phyloP scores from a whole-genome alignment of 2,797 vertebrate species.

The Bovichtus variegatus region DNA sequence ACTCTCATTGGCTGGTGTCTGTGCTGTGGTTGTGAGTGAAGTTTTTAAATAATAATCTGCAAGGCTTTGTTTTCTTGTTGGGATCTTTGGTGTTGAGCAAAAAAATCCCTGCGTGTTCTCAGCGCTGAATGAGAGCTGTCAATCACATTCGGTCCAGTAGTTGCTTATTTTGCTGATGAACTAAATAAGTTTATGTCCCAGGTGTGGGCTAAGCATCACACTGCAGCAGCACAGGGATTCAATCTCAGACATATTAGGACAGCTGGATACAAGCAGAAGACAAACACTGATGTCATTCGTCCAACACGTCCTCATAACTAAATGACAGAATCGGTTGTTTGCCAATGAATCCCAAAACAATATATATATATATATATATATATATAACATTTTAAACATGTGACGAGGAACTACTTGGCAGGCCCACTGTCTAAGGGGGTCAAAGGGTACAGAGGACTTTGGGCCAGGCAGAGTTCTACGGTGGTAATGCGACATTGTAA shows the following conservation, averaged over 20 bases:
- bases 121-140: slow-evolving; percentile 2
- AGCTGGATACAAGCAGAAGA: not conserved
- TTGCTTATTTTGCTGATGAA: slow-evolving; percentile 16
- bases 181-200: not conserved
- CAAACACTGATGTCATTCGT: not conserved
- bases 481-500: no score
- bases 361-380: no score
- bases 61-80: slow-evolving; percentile 23
- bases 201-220: not conserved
- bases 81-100: slow-evolving; percentile 27
- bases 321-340: no score
- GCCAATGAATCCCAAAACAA: no score
- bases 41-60: slow-evolving; percentile 9
- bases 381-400: no score
- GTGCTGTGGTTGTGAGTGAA: slow-evolving; percentile 31
- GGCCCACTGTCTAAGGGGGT: no score
- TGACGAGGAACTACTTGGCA: no score
- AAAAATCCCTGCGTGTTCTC: slow-evolving; percentile 36
- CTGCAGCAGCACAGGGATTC: not conserved
- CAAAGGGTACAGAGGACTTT: no score
- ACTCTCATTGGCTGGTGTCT: slow-evolving; percentile 34
- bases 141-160: slow-evolving; percentile 1
- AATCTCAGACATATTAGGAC: not conserved
- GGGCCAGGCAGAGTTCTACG: no score
- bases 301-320: no score